A percentile compares a stretch with the other conserved stretches of the same genome.
Evolutionary conservation across 2,113 vertebrate species (phyloP).

Genomic region (Crotophaga sulcirostris): DNA sequence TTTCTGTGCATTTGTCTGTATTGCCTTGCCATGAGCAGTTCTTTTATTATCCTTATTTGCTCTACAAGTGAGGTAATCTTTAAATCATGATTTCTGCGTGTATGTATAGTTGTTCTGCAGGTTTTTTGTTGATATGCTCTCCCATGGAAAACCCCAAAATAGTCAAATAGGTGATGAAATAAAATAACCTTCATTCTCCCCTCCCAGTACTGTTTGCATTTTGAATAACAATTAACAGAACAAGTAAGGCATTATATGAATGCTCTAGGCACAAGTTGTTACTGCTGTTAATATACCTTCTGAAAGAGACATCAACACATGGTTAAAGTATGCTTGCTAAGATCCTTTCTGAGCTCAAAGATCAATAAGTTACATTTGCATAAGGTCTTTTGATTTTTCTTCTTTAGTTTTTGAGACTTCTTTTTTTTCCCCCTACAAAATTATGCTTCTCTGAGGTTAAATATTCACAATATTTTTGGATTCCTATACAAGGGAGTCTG

Average conservation of each 20-base stretch:
- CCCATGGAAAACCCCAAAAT: not conserved
- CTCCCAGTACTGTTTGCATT: not conserved
- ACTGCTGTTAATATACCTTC: not conserved
- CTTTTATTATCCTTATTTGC: not conserved
- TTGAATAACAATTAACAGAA: conserved; percentile 53
- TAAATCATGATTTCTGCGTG: not conserved
- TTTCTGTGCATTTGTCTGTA: not conserved
- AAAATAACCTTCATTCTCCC: conserved; percentile 19
- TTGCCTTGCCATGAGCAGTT: not conserved
- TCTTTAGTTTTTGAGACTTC: not conserved
- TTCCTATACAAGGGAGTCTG: not conserved
- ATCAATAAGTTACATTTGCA: not conserved
- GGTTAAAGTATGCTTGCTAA: conserved; percentile 21
- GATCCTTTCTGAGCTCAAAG: conserved; percentile 4
- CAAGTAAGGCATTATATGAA: conserved; percentile 35
- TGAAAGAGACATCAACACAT: not conserved
- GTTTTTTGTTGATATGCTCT: not conserved
- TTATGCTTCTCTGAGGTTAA: not conserved
- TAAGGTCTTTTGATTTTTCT: not conserved
- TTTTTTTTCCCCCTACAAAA: not conserved
- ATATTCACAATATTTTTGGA: not conserved
- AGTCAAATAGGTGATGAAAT: not conserved
- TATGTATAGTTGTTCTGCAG: not conserved
- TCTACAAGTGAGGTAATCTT: not conserved
- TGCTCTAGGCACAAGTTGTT: not conserved